phyloP scores from a whole-genome alignment of 2,113 vertebrate species.

The Entosphenus tridentatus region DNA sequence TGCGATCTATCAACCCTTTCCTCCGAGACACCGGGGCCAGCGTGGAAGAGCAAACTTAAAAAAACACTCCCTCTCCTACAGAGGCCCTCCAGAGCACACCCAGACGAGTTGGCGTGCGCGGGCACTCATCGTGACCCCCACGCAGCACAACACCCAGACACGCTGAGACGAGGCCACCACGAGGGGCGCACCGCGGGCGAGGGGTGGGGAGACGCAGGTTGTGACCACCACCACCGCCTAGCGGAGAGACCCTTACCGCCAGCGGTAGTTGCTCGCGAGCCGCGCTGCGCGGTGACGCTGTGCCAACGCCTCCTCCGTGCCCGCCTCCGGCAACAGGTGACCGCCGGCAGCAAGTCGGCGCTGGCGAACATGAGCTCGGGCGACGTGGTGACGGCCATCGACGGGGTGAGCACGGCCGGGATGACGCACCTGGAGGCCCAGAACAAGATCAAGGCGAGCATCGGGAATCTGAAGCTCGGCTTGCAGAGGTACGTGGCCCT shows the following conservation, averaged over 20 bases:
- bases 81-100: no score
- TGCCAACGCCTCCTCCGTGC: background rate
- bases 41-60: no score
- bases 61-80: no score
- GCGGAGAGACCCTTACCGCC: background rate
- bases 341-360: slow-evolving; percentile 58
- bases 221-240: background rate
- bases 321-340: slow-evolving; percentile 32
- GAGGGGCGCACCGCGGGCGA: background rate
- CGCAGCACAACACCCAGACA: no score
- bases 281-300: background rate
- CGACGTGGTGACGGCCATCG: slow-evolving; percentile 67
- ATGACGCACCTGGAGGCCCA: slow-evolving; percentile 97
- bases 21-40: no score
- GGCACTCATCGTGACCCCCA: no score
- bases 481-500: slow-evolving; percentile 54
- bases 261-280: background rate
- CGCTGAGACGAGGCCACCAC: background rate
- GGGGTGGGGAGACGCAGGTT: background rate
- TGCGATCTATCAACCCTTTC: no score
- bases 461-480: slow-evolving; percentile 55
- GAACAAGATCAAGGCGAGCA: slow-evolving; percentile 84
- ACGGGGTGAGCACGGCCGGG: slow-evolving; percentile 54
- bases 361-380: slow-evolving; percentile 49
- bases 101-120: no score